Evolutionary conservation across 2,888 invertebrate species (phyloP), one percentile per base, ranked within the genome.

Genomic region (Pachydiplax longipennis): DNA sequence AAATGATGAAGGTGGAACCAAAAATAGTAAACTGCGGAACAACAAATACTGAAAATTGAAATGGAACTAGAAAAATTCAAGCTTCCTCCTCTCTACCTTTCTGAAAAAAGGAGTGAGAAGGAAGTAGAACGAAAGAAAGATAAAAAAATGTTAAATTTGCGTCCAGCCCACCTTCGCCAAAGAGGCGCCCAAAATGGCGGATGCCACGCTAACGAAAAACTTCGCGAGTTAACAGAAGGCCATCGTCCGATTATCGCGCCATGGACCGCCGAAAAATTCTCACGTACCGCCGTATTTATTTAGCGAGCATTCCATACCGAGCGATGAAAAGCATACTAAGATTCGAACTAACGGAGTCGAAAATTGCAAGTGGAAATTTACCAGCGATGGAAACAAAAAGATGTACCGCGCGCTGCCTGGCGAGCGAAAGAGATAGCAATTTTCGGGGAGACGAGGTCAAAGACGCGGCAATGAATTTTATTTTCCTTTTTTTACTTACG

Each of bases 151-250:
- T n/a, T 65, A 25, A 48, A 65, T 65, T 73, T 73, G 25, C 73
- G 73, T 73, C 73, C 25, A 25, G 73, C 73, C 6, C 73, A 73
- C 73, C 73, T 73, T n/a, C 35, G 87, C 87, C 53, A 83, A 83
- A 58, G 53, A 15, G 48, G 15, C 83, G 37, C 58, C 83, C 87
- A 87, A 87, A 87, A 87, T 87, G 87, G 87, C 87, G 87, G 61
- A 22, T 37, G 87, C 87, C 87, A 87, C 87, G 87, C 37, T 37
- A 61, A 65, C 83, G 31, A 44, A 80, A 81, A 81, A 81, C n/a
- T 37, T 81, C 58, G 61, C 25, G n/a, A 22, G 87, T 61, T 31
- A 37, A 15, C 31, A 15, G 83, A 18, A 35, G 83, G 83, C 31
- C 83, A 83, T 83, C 48, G 83, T 18, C 83, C 83, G 31, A 37